Base-by-base conservation (phyloP, 2,888 invertebrate genomes). In the Diarsia rubi region DNA sequence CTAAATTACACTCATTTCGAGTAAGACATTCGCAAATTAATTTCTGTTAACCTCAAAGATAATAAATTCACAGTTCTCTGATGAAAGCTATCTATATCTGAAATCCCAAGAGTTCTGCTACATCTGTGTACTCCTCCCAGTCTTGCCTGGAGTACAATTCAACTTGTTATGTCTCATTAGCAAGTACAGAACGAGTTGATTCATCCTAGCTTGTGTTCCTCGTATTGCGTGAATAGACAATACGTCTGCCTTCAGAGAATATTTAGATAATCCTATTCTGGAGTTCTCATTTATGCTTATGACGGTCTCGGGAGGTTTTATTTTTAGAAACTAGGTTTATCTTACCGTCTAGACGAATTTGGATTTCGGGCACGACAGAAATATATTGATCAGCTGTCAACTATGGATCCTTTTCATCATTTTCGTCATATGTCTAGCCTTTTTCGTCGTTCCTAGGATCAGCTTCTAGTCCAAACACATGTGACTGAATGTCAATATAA, bases 151-250 rank as follows among this genome's bases (percentile, higher is more conserved):
- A 62, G 37, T 64, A 27, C 67, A 81, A 57, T 77, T 62, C 54
- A n/a, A 44, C 64, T 76, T 60, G 65, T 74, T 57, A 62, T 70
- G 63, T 59, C 64, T 81, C 63, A 80, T 81, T 80, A 81, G 67
- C 64, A 70, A 67, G 11, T 47, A 77, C 79, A 77, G 67, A 81
- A 59, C 71, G 59, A 67, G 70, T 79, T 67, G 57, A 70, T 54
- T 76, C 76, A 81, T 76, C 42, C 16, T 44, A 64, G 70, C 57
- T 64, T 54, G 68, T 52, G 52, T 77, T 77, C 64, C 71, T 64
- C 2, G 77, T 45, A 45, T 60, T 66, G 63, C 27, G n/a, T 45
- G 52, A 68, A 77, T 42, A 52, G 49, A 80, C 47, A 67, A 78
- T 76, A 37, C 21, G 71, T 60, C 59, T 64, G 54, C 44, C 37